Percentiles rank a stretch among this genome's conserved stretches.
Evolutionary conservation across 1,140 invertebrate genomes (phyloP).

Genomic region (roundworm (Caenorhabditis elegans)): DNA sequence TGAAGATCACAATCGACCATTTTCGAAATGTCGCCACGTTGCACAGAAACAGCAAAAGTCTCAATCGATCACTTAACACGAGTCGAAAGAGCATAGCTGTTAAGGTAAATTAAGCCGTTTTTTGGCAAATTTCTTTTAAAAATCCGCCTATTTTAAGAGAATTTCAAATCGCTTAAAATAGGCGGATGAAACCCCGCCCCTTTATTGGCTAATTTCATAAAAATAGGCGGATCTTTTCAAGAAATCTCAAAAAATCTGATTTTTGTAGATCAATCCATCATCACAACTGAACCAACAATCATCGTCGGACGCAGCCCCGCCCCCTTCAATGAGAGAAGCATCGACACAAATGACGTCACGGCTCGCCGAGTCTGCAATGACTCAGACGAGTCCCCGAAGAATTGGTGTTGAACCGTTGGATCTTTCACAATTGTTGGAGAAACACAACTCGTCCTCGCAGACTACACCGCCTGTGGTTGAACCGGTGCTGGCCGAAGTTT

Average conservation of each 20-base stretch:
- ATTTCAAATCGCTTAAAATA: too few species aligned
- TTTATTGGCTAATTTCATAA: too few species aligned
- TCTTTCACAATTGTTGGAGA: neutral
- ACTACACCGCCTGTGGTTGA: neutral
- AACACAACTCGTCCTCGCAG: neutral
- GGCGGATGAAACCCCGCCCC: too few species aligned
- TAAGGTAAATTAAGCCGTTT: neutral
- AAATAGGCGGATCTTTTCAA: too few species aligned
- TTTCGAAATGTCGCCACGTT: neutral
- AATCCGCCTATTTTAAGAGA: too few species aligned
- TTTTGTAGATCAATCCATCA: too few species aligned
- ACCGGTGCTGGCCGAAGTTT: neutral
- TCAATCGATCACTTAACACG: neutral
- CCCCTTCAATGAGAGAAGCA: neutral
- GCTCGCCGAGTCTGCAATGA: neutral
- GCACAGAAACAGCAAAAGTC: neutral
- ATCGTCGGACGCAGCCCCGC: neutral
- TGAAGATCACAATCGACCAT: neutral
- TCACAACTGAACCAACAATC: neutral
- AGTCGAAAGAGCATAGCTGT: neutral
- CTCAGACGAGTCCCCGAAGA: neutral
- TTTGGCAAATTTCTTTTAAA: too few species aligned
- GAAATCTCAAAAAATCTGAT: too few species aligned
- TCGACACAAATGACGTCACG: neutral
- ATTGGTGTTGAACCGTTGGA: neutral